Conservation (phyloP, 2,113 vertebrate genomes). For the Bagarius yarrelli region DNA sequence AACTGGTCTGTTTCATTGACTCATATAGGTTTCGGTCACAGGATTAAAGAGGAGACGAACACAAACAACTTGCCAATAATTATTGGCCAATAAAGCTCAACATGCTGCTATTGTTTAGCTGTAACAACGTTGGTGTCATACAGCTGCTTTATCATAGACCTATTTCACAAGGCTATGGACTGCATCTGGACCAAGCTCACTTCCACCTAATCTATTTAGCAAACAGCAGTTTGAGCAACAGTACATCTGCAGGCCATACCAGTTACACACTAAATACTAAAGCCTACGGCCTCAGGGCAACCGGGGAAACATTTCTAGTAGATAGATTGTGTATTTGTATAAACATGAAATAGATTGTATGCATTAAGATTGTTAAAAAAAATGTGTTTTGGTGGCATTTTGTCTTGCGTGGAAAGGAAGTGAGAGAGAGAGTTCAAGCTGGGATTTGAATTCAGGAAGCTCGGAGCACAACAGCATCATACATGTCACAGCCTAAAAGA, state of each 20-base stretch:
- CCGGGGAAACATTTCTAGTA: not conserved
- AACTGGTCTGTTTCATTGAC: not conserved
- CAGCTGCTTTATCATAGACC: slow-evolving; percentile 35
- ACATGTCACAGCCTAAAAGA: not conserved
- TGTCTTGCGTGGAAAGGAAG: no score
- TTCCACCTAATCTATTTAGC: slow-evolving; percentile 21
- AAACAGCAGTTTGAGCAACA: slow-evolving; percentile 4
- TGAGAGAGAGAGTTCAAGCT: no score
- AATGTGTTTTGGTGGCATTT: no score
- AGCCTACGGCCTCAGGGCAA: not conserved
- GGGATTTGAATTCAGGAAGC: no score
- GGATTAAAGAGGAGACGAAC: slow-evolving; percentile 7
- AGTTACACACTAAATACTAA: not conserved
- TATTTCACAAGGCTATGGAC: slow-evolving; percentile 26
- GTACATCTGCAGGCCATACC: not conserved
- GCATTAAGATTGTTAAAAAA: no score
- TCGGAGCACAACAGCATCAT: no score
- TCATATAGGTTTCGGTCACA: not conserved
- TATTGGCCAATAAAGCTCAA: slow-evolving; percentile 24
- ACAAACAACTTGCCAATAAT: slow-evolving; percentile 26
- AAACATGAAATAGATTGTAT: no score
- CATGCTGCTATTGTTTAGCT: slow-evolving; percentile 29
- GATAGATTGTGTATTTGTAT: not conserved
- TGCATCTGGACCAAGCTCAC: slow-evolving; percentile 18
- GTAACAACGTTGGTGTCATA: slow-evolving; percentile 16